Evolutionary conservation across 2,113 vertebrate genomes (phyloP).

Genomic region (Carettochelys insculpta): DNA sequence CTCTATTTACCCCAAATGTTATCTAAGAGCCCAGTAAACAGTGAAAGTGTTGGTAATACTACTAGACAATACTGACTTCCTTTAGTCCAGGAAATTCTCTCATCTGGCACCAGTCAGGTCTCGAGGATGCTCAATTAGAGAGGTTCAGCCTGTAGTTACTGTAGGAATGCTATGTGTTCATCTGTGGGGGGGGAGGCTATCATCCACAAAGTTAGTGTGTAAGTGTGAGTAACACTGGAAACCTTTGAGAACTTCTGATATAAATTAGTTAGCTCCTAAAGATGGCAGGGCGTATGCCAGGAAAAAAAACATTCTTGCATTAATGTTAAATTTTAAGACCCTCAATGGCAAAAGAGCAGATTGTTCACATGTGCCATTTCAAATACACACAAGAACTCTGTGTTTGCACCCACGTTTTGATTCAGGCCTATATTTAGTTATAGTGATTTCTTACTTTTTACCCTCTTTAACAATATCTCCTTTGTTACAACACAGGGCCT

Average conservation of each 20-base stretch:
- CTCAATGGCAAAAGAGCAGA: not conserved
- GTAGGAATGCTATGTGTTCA: not conserved
- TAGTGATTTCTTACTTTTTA: not conserved
- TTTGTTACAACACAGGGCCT: not conserved
- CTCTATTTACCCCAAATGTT: too few species aligned
- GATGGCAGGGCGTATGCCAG: not conserved
- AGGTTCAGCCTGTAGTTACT: too few species aligned
- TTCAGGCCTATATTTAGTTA: not conserved
- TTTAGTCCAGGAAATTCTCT: too few species aligned
- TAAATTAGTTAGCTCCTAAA: not conserved
- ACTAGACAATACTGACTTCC: too few species aligned
- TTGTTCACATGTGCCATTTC: not conserved
- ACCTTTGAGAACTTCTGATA: not conserved
- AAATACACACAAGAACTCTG: not conserved
- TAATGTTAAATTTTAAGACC: not conserved
- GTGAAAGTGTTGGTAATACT: too few species aligned
- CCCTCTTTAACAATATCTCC: not conserved
- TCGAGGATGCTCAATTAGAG: too few species aligned
- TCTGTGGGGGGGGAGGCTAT: not conserved
- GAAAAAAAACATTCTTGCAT: not conserved
- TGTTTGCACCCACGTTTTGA: not conserved
- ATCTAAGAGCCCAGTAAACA: too few species aligned
- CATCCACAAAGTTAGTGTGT: not conserved
- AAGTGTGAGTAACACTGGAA: not conserved
- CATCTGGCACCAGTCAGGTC: too few species aligned